Evolutionary conservation across 2,113 vertebrate genomes (phyloP), one percentile per base, ranked within the genome.

Genomic region (Megaleporinus macrocephalus): DNA sequence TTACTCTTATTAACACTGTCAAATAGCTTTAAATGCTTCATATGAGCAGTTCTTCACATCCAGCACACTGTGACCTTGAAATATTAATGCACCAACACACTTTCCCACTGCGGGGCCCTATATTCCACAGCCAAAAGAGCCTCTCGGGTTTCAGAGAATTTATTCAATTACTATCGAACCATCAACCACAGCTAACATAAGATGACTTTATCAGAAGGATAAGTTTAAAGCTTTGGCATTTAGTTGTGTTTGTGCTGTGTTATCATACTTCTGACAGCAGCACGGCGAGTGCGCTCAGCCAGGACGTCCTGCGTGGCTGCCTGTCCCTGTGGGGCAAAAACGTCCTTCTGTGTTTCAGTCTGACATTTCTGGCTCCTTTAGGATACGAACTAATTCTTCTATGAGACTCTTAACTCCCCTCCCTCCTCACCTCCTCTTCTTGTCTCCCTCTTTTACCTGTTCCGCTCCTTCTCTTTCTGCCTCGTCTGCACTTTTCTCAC

Each of bases 371-470:
- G 33, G 12, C 36, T 36, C 76, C 30, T 68, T 65, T 69, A 20
- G 24, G 53, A 63, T 73, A 29, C 36, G 16, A 79, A 78, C 63
- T 55, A 51, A 78, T 63, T 33, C 47, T 78, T 22, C 16, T 26
- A 63, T 30, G 41, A 72, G n/a, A 36, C 29, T 65, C 15, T 70
- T 6, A 20, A 29, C 20, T 71, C 44, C 41, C 24, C n/a, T 63
- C 36, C 22, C 30, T 61, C 12, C 33, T 36, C 33, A 51, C 41
- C 33, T 7, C 9, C 0, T 18, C 27, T 65, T n/a, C n/a, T n/a
- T n/a, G 41, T 2, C 26, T 14, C 33, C 51, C 27, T 30, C 14
- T 26, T 44, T 71, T 49, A 59, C 69, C 62, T 79, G 41, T 24
- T 78, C 80, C 78, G 62, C 73, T 7, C 20, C 3, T 59, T 47